phyloP scores from a whole-genome alignment of 2,113 vertebrate species.

The Strix aluco region DNA sequence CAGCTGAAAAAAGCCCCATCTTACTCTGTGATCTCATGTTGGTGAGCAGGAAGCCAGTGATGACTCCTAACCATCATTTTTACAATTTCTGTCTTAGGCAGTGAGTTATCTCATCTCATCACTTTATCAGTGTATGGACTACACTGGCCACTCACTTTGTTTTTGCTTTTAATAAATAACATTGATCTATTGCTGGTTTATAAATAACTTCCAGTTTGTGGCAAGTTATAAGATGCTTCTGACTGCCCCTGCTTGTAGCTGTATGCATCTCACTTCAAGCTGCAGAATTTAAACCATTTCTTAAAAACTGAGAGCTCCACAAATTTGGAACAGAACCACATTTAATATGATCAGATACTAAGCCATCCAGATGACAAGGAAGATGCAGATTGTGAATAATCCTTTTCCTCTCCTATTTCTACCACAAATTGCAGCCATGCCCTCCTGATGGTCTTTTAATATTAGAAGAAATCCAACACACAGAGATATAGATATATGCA shows the following conservation, averaged over 20 bases:
- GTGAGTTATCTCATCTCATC: background rate
- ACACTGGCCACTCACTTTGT: background rate
- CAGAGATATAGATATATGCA: background rate
- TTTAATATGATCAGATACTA: background rate
- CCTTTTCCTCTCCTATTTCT: background rate
- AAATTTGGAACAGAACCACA: background rate
- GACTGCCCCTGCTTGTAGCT: background rate
- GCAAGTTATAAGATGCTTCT: background rate
- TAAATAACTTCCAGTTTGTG: background rate
- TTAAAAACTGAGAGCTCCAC: background rate
- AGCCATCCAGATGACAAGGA: background rate
- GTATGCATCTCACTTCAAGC: background rate
- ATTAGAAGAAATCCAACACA: background rate
- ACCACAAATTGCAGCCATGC: background rate
- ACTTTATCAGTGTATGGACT: accelerated
- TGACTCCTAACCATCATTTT: background rate
- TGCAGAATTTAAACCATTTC: background rate
- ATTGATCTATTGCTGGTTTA: background rate
- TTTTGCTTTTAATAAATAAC: background rate
- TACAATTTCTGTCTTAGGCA: background rate
- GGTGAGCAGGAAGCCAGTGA: accelerated
- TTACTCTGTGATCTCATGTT: accelerated
- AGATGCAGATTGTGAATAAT: background rate
- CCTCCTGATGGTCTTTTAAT: background rate
- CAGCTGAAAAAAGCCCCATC: background rate